Percentiles rank a stretch among this genome's conserved stretches.
phyloP scores from a whole-genome alignment of 2,113 vertebrate genomes.

The Synodontis membranacea region DNA sequence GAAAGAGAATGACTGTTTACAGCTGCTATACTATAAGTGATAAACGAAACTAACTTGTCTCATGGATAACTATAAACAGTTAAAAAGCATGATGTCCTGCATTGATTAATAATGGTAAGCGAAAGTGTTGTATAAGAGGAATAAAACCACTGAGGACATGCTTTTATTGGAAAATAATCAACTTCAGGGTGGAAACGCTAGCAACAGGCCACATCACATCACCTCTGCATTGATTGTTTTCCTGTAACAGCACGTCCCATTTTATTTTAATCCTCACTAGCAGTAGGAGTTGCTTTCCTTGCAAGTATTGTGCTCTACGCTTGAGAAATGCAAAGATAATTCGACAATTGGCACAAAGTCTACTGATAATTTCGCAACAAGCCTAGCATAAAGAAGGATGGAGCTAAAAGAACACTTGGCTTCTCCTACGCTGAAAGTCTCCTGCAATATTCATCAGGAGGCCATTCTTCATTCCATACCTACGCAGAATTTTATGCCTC shows the following conservation, averaged over 20 bases:
- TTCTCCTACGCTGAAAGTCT: background rate
- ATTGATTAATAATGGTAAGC: background rate
- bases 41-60: background rate
- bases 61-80: background rate
- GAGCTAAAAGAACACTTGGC: background rate
- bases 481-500: background rate
- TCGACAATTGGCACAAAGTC: background rate
- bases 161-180: background rate
- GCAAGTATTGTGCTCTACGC: background rate
- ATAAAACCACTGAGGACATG: background rate
- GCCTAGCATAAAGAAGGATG: too few species aligned
- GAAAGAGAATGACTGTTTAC: too few species aligned
- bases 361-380: background rate
- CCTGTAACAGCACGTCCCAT: background rate
- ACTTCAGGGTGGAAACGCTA: background rate
- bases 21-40: background rate
- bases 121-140: background rate
- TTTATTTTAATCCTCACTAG: background rate
- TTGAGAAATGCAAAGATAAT: background rate
- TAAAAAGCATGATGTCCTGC: background rate
- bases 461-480: background rate
- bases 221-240: background rate
- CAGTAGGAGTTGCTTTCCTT: too few species aligned
- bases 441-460: background rate
- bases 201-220: background rate